Conservation (phyloP, 2,888 invertebrate species). For the Drosophila prostipennis region DNA sequence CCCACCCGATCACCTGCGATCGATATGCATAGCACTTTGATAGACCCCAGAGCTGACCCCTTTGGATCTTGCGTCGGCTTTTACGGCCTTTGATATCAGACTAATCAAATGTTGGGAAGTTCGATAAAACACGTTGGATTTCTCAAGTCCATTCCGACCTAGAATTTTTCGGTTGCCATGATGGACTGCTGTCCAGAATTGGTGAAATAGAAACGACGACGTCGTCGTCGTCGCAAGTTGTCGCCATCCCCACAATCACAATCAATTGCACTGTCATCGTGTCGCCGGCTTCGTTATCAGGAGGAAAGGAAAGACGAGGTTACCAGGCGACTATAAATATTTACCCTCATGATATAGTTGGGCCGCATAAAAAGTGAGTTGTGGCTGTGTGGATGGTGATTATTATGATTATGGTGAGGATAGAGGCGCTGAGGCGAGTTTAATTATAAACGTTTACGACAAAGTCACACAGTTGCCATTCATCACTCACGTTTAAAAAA, state of each 20-base stretch:
- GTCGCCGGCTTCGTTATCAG: constrained; percentile 59
- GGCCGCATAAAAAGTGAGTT: constrained; percentile 42
- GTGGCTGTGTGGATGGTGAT: constrained; percentile 29
- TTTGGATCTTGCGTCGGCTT: constrained; percentile 50
- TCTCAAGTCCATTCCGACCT: constrained; percentile 2
- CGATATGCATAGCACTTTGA: constrained; percentile 43
- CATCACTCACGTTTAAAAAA: constrained; percentile 31
- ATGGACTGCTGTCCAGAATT: constrained; percentile 64
- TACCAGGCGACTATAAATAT: constrained; percentile 76
- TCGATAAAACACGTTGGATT: constrained; percentile 59
- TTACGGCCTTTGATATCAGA: constrained; percentile 73
- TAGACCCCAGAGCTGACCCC: constrained; percentile 24
- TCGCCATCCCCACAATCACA: constrained; percentile 34
- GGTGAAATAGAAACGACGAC: constrained; percentile 57
- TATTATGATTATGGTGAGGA: constrained; percentile 21
- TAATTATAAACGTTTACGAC: constrained; percentile 54
- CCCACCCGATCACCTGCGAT: constrained; percentile 38
- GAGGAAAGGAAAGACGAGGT: constrained; percentile 66
- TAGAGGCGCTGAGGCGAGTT: constrained; percentile 30
- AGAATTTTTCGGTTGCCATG: constrained; percentile 29
- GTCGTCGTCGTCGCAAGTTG: constrained; percentile 33
- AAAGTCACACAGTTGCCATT: constrained; percentile 31
- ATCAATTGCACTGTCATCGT: constrained; percentile 58
- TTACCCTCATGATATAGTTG: constrained; percentile 68
- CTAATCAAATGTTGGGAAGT: constrained; percentile 58